Conservation (phyloP, 2,888 invertebrate genomes). For the Aquatica leii region DNA sequence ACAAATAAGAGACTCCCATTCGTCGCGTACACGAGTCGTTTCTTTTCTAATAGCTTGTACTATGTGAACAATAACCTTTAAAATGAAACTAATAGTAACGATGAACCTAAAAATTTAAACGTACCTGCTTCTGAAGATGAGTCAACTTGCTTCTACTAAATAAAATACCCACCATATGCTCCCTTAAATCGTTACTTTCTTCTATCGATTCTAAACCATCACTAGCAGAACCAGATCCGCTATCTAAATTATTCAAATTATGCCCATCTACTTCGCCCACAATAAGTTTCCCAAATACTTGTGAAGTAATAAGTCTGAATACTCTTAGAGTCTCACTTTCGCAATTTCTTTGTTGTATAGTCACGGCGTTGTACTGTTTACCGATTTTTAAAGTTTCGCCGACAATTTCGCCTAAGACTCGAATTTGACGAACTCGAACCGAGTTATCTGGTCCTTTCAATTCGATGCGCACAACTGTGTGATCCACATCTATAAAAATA, state of each 20-base stretch:
- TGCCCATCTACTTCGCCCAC: conserved; percentile 68
- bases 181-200: conserved; percentile 71
- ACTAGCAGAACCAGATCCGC: conserved; percentile 50
- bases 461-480: conserved; percentile 77
- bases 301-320: conserved; percentile 89
- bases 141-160: conserved; percentile 94
- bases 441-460: conserved; percentile 92
- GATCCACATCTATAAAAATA: conserved; percentile 24
- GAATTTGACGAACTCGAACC: conserved; percentile 85
- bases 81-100: background rate
- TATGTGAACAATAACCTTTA: conserved; percentile 84
- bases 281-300: conserved; percentile 91
- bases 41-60: conserved; percentile 92
- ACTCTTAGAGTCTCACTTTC: conserved; percentile 92
- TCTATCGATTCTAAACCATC: conserved; percentile 61
- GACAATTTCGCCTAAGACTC: conserved; percentile 71
- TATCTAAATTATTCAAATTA: conserved; percentile 49
- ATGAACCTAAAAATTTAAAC: background rate
- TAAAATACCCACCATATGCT: conserved; percentile 96
- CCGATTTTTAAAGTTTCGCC: conserved; percentile 65
- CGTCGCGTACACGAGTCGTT: conserved; percentile 84
- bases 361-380: conserved; percentile 64
- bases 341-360: conserved; percentile 85
- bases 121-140: conserved; percentile 89
- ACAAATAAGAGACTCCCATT: conserved; percentile 82